Conservation (phyloP, 2,113 vertebrate genomes). For the Leptodactylus fuscus region DNA sequence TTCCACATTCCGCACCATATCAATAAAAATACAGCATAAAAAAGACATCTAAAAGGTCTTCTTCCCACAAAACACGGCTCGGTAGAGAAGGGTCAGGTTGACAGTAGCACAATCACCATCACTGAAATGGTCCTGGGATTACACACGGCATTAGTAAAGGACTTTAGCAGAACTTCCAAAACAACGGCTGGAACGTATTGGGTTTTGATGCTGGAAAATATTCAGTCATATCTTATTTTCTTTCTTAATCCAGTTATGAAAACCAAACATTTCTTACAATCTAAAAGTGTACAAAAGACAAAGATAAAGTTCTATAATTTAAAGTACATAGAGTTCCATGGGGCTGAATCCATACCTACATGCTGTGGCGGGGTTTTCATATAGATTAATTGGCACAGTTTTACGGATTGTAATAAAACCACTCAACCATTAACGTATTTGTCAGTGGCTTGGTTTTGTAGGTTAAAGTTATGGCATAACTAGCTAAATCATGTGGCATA, state of each 20-base stretch:
- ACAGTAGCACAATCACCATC: constrained; percentile 51
- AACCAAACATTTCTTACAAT: not conserved
- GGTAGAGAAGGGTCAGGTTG: constrained; percentile 42
- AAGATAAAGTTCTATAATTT: not conserved
- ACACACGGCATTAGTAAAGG: constrained; percentile 31
- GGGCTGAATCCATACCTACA: too few relatives aligned
- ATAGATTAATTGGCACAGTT: too few relatives aligned
- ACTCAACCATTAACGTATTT: too few relatives aligned
- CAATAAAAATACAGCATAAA: constrained; percentile 53
- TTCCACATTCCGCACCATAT: constrained; percentile 8
- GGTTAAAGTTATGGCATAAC: too few relatives aligned
- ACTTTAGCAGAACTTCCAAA: constrained; percentile 14
- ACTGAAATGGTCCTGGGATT: constrained; percentile 44
- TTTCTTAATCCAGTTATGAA: not conserved
- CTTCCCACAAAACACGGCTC: constrained; percentile 43
- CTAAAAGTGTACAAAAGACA: not conserved
- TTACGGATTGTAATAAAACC: too few relatives aligned
- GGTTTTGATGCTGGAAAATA: constrained; percentile 1
- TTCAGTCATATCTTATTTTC: not conserved
- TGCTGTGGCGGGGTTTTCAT: too few relatives aligned
- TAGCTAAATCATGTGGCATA: too few relatives aligned
- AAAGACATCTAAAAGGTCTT: constrained; percentile 47
- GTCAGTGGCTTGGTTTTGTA: too few relatives aligned
- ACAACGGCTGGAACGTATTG: constrained; percentile 12
- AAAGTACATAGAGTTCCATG: not conserved